A percentile compares a stretch with the other conserved stretches of the same genome.
Conservation (phyloP, 2,113 vertebrate species). For the Anhinga anhinga region DNA sequence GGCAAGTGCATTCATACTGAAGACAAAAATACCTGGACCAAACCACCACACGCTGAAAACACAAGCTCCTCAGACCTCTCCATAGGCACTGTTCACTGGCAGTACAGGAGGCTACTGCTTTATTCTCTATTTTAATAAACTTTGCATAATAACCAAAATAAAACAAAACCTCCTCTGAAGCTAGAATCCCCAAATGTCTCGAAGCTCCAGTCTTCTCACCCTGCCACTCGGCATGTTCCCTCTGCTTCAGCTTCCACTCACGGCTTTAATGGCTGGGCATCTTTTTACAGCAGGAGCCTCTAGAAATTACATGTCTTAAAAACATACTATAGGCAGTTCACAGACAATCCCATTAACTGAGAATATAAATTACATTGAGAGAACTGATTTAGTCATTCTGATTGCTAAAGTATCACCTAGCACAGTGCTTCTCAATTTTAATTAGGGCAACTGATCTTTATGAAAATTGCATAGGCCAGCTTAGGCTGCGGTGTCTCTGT, state of each 20-base stretch:
- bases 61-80: neutral
- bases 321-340: neutral
- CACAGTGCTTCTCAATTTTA: neutral
- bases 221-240: neutral
- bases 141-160: neutral
- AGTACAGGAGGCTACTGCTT: neutral
- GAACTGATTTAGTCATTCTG: neutral
- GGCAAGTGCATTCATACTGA: neutral
- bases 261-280: neutral
- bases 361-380: neutral
- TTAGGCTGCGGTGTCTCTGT: neutral
- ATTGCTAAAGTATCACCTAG: neutral
- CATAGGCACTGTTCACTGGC: neutral
- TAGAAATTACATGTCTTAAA: neutral
- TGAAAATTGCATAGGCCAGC: neutral
- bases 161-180: neutral
- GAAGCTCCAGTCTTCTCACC: neutral
- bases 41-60: neutral
- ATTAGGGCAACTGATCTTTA: neutral
- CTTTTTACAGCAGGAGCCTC: neutral
- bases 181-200: neutral
- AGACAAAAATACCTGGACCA: neutral
- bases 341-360: neutral
- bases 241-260: neutral
- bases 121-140: neutral